These are phyloP conservation scores for Drosophila suboccidentalis DNA, from an alignment of 2,888 invertebrate genomes.

Conservation along the genomic window DNA sequence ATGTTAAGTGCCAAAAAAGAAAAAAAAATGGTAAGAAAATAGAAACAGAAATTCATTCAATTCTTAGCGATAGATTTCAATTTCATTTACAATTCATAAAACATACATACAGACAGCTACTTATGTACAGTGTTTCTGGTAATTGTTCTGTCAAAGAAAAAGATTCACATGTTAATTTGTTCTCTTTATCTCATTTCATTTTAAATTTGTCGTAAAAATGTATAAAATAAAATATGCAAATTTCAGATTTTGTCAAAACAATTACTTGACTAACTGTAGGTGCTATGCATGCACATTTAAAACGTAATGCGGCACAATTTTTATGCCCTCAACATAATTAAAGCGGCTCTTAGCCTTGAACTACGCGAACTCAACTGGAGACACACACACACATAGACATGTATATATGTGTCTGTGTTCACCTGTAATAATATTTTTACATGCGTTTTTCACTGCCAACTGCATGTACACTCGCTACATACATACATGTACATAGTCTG, in stretches of 20 bases:
- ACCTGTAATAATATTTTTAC: slow-evolving; percentile 48
- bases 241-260: not conserved
- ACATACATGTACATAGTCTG: slow-evolving; percentile 10
- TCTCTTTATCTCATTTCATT: too few species aligned
- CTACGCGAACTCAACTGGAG: slow-evolving; percentile 15
- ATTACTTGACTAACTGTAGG: not conserved
- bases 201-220: too few species aligned
- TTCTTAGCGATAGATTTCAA: slow-evolving; percentile 58
- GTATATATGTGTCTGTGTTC: slow-evolving; percentile 8
- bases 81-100: slow-evolving; percentile 63
- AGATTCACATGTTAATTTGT: too few species aligned
- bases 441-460: slow-evolving; percentile 42
- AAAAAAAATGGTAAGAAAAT: slow-evolving; percentile 47
- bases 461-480: slow-evolving; percentile 25
- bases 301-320: slow-evolving; percentile 13
- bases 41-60: slow-evolving; percentile 62
- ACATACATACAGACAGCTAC: slow-evolving; percentile 21
- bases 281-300: not conserved
- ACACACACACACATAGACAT: not conserved
- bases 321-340: slow-evolving; percentile 1
- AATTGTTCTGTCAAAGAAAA: too few species aligned
- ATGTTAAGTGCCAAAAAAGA: slow-evolving; percentile 55
- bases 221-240: not conserved
- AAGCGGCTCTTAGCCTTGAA: slow-evolving; percentile 13
- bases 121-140: not conserved